A percentile compares a stretch with the other conserved stretches of the same genome.
Evolutionary conservation across 2,888 invertebrate species (phyloP).

Genomic region (Alentia gelatinosa): DNA sequence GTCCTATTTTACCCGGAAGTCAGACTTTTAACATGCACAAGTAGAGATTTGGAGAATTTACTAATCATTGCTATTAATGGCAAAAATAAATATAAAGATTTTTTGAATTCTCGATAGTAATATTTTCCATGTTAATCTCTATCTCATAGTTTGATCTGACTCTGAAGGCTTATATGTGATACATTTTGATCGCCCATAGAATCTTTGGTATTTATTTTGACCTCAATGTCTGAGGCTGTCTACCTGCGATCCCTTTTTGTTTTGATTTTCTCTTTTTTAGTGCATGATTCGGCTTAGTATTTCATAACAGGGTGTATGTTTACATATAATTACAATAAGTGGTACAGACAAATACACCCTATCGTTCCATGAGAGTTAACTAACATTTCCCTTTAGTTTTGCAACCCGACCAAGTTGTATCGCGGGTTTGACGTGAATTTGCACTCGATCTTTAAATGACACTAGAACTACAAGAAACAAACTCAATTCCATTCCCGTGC

Average conservation of each 20-base stretch:
- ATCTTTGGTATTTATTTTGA: not conserved
- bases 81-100: not conserved
- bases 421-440: too few species aligned
- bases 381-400: too few species aligned
- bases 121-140: not conserved
- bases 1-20: not conserved
- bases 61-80: not conserved
- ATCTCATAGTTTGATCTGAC: not conserved
- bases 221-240: not conserved
- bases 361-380: too few species aligned
- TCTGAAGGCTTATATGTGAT: not conserved
- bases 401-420: too few species aligned
- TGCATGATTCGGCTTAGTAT: not conserved
- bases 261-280: not conserved
- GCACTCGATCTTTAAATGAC: too few species aligned
- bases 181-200: not conserved
- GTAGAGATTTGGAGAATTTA: not conserved
- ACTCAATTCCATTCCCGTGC: too few species aligned
- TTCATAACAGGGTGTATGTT: too few species aligned
- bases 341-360: too few species aligned
- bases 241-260: not conserved
- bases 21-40: not conserved
- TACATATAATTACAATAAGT: too few species aligned
- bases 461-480: too few species aligned
- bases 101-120: not conserved